Evolutionary conservation across 2,113 vertebrate species (phyloP).

Genomic region (Corythaeola cristata): DNA sequence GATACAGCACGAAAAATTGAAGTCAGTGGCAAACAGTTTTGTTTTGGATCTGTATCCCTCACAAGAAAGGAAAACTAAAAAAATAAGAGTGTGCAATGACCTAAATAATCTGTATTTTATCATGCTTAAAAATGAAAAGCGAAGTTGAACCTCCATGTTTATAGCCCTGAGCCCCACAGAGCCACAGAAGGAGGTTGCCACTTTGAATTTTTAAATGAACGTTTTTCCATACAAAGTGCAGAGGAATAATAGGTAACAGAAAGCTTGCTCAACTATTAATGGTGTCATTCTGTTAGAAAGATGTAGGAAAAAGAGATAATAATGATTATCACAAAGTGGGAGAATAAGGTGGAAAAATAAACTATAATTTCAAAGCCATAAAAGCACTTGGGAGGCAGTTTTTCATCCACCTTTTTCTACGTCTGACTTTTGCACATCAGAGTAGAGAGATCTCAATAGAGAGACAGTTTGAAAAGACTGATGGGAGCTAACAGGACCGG

Average conservation of each 20-base stretch:
- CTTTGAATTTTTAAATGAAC: slow-evolving; percentile 51
- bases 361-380: slow-evolving; percentile 49
- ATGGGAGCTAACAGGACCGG: slow-evolving; percentile 19
- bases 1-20: background rate
- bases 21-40: background rate
- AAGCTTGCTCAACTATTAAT: slow-evolving; percentile 29
- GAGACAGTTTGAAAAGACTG: slow-evolving; percentile 23
- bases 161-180: slow-evolving; percentile 34
- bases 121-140: slow-evolving; percentile 18
- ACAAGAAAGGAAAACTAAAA: background rate
- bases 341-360: slow-evolving; percentile 49
- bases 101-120: slow-evolving; percentile 55
- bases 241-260: slow-evolving; percentile 28
- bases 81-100: background rate
- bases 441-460: slow-evolving; percentile 20
- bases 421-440: slow-evolving; percentile 14
- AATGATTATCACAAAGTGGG: slow-evolving; percentile 26
- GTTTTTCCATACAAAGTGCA: background rate
- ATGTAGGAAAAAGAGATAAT: slow-evolving; percentile 20
- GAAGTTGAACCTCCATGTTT: slow-evolving; percentile 36
- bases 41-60: background rate
- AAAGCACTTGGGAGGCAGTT: slow-evolving; percentile 36
- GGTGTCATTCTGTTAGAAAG: slow-evolving; percentile 24
- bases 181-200: slow-evolving; percentile 31
- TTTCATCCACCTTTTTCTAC: slow-evolving; percentile 31